A percentile compares a stretch with the other conserved stretches of the same genome.
phyloP scores from a whole-genome alignment of 2,797 vertebrate genomes.

The Cygnus olor region DNA sequence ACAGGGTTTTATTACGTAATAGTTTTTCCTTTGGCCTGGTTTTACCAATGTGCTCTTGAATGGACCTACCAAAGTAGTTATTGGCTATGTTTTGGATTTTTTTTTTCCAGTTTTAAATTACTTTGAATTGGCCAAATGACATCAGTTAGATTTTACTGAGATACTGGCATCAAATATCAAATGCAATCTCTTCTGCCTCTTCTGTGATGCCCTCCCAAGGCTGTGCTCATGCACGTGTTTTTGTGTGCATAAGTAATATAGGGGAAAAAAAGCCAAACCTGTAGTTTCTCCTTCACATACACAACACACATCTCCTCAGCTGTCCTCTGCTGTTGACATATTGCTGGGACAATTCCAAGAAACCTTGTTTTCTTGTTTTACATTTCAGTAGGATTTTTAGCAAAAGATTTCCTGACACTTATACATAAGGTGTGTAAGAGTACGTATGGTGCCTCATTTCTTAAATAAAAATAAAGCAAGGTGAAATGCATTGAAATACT shows the following conservation, averaged over 20 bases:
- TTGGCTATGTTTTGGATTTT: not conserved
- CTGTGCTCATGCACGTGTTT: not conserved
- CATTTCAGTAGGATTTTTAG: not conserved
- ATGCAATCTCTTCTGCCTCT: not conserved
- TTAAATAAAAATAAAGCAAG: not conserved
- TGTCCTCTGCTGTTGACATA: slow-evolving; percentile 43
- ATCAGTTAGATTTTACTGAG: not conserved
- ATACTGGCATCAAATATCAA: not conserved
- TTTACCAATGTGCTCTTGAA: not conserved
- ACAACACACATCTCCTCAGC: slow-evolving; percentile 44
- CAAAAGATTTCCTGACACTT: not conserved
- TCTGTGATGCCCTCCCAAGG: not conserved
- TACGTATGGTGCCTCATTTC: not conserved
- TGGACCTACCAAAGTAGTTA: not conserved
- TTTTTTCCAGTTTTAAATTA: not conserved
- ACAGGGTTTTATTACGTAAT: not conserved
- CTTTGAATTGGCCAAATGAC: rapidly evolving
- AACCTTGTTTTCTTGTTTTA: slow-evolving; percentile 30
- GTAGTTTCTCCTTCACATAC: slow-evolving; percentile 28
- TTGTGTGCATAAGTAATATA: not conserved
- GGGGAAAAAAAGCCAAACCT: not conserved
- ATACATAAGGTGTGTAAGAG: not conserved
- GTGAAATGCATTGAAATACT: not conserved
- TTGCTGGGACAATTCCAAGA: slow-evolving; percentile 20
- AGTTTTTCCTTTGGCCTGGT: not conserved